Conservation (phyloP, 2,797 vertebrate genomes). For the Enteromius thamalakanensis region DNA sequence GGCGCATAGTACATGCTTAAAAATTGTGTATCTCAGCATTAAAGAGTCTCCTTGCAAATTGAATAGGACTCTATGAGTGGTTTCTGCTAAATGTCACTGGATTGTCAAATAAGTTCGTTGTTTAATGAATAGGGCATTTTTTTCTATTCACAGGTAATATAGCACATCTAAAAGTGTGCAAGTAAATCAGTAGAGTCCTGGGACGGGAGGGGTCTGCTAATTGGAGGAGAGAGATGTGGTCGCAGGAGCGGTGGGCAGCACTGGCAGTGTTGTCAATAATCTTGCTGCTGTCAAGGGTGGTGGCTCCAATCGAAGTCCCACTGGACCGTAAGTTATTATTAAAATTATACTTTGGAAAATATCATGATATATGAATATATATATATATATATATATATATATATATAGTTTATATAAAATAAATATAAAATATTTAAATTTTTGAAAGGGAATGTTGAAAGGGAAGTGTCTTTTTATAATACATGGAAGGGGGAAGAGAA, state of each 20-base stretch:
- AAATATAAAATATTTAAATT: no score
- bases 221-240: slow-evolving; percentile 73
- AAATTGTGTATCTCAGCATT: neutral
- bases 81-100: neutral
- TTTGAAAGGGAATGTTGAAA: neutral
- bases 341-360: neutral
- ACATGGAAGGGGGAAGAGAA: neutral
- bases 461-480: neutral
- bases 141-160: slow-evolving; percentile 43
- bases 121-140: neutral
- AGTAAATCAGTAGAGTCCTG: slow-evolving; percentile 60
- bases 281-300: slow-evolving; percentile 76
- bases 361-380: neutral
- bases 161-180: slow-evolving; percentile 16
- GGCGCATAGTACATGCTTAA: slow-evolving; percentile 1
- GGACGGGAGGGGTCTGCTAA: slow-evolving; percentile 54
- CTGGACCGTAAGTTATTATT: slow-evolving; percentile 85
- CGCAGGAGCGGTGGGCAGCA: slow-evolving; percentile 64
- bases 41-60: neutral
- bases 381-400: no score
- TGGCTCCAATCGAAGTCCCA: slow-evolving; percentile 86
- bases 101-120: neutral
- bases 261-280: slow-evolving; percentile 72
- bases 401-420: no score
- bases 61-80: neutral